Base-by-base conservation (phyloP, 1,140 invertebrate genomes). In the Heliothis subflexa region DNA sequence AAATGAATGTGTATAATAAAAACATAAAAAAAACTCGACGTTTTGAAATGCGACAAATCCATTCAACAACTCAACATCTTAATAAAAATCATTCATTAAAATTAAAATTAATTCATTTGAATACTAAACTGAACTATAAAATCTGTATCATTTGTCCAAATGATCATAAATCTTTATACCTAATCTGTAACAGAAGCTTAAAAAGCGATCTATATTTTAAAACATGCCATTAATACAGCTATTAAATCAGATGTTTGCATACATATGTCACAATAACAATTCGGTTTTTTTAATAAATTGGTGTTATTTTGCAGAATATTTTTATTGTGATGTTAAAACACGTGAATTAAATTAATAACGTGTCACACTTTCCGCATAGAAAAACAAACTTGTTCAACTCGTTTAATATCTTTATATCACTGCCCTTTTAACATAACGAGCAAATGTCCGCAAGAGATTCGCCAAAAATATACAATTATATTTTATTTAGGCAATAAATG, bases 101-200 rank as follows among this genome's bases (percentile, higher is more conserved):
- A 73, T 61, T 64, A 28, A 61, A 73, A 73, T 61, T 9, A 33
- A 73, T 73, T 73, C 33, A 47, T 73, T 11, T 49, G 40, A 57
- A 73, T 47, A 55, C 54, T 73, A 59, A 73, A 73, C 18, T 57
- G 12, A 59, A 47, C n/a, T 16, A 61, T 47, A 59, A 59, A 73
- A 73, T 47, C 28, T 54, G 68, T 71, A 71, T 71, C 68, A 71
- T 71, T 71, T 71, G 68, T 54, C 50, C 10, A 33, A 54, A 33
- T 13, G 68, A 0, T 11, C 50, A 71, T 71, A 71, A 71, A 71
- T 71, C 50, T 71, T 54, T 21, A n/a, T 21, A 33, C 49, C 25
- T 71, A 50, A 71, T 71, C 68, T 71, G 68, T 71, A 71, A 71
- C 68, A 71, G 49, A 71, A 71, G 50, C 50, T 71, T 54, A 54